Evolutionary conservation across 2,888 invertebrate genomes (phyloP).

Genomic region (Opisthograptis luteolata): DNA sequence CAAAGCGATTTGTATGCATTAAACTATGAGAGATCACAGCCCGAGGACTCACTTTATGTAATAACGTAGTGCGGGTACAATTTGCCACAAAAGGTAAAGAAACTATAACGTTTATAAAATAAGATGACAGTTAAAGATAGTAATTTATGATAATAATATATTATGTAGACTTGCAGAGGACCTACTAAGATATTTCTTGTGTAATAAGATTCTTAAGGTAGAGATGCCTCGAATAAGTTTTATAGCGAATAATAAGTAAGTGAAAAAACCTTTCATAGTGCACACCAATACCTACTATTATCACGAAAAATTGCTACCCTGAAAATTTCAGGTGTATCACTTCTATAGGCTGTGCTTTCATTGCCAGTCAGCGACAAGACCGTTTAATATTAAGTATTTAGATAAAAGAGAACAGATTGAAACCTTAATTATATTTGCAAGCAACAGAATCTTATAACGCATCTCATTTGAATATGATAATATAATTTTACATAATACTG

Average conservation of each 20-base stretch:
- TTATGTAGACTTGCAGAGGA: conserved; percentile 8
- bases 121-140: conserved; percentile 29
- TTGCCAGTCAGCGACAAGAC: too few relatives aligned
- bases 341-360: too few relatives aligned
- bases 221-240: too few relatives aligned
- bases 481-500: conserved; percentile 42
- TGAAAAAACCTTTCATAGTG: too few relatives aligned
- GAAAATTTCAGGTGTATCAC: too few relatives aligned
- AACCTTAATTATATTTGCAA: too few relatives aligned
- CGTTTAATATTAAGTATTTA: too few relatives aligned
- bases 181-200: conserved; percentile 7
- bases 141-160: conserved; percentile 15
- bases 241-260: too few relatives aligned
- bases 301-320: too few relatives aligned
- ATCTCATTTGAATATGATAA: conserved; percentile 9
- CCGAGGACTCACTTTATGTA: conserved; percentile 33
- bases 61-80: conserved; percentile 17
- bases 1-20: conserved; percentile 21
- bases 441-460: too few relatives aligned
- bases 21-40: conserved; percentile 26
- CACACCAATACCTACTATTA: too few relatives aligned
- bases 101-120: conserved; percentile 24
- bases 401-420: too few relatives aligned
- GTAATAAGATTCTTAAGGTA: conserved; percentile 1
- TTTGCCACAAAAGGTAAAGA: conserved; percentile 27